A percentile compares a stretch with the other conserved stretches of the same genome.
These are phyloP conservation scores for Pterophyllum scalare DNA, from an alignment of 2,113 vertebrate genomes.

Conservation along the genomic window DNA sequence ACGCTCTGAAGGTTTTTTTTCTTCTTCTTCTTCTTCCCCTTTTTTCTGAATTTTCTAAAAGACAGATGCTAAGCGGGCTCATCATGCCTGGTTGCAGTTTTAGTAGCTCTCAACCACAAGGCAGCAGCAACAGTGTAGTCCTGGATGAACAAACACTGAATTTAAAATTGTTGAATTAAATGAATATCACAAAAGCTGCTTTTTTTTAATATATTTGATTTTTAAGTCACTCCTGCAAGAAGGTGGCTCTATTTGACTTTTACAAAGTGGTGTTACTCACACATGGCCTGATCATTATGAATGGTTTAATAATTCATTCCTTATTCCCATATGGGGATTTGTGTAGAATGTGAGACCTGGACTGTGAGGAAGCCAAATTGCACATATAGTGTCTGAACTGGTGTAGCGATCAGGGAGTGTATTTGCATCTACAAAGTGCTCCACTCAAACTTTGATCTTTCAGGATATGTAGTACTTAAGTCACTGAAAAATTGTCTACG, in stretches of 20 bases:
- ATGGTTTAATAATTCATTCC: constrained; percentile 67
- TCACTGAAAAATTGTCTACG: background rate
- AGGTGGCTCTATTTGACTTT: constrained; percentile 44
- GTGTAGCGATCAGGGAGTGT: background rate
- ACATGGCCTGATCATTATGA: constrained; percentile 44
- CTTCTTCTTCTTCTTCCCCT: background rate
- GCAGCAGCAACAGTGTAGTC: constrained; percentile 12
- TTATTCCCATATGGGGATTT: constrained; percentile 48
- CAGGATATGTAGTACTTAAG: background rate
- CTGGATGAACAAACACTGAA: constrained; percentile 52
- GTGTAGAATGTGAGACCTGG: constrained; percentile 32
- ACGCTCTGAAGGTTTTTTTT: constrained; percentile 8
- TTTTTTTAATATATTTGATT: constrained; percentile 28
- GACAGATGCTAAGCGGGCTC: constrained; percentile 35
- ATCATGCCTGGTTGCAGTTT: constrained; percentile 11
- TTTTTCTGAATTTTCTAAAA: constrained; percentile 30
- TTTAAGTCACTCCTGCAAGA: background rate
- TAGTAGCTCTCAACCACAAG: constrained; percentile 27
- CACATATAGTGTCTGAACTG: constrained; percentile 2
- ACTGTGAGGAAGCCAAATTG: constrained; percentile 50
- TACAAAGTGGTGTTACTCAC: constrained; percentile 48
- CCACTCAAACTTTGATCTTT: background rate
- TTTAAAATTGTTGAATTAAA: constrained; percentile 56
- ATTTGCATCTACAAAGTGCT: constrained; percentile 12
- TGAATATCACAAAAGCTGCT: constrained; percentile 40